Conservation (phyloP, 2,797 vertebrate species). For the Strix occidentalis region DNA sequence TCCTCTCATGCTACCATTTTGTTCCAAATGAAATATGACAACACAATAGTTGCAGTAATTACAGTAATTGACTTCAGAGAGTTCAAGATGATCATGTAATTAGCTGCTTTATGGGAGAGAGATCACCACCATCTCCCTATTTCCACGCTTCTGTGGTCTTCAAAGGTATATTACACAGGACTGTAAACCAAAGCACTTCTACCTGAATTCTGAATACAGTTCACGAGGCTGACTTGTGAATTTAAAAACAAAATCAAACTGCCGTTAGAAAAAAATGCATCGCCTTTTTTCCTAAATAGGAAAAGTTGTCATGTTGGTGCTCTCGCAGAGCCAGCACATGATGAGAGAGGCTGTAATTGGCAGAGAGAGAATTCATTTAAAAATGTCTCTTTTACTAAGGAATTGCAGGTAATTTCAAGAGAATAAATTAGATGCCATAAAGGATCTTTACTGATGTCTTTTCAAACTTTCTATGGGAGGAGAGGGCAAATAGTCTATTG, state of each 20-base stretch:
- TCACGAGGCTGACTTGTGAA: neutral
- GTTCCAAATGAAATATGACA: conserved; percentile 76
- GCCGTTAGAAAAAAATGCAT: neutral
- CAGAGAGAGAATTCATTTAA: conserved; percentile 35
- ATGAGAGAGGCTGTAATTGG: neutral
- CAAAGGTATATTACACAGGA: neutral
- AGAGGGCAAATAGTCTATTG: conserved; percentile 48
- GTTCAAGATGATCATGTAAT: conserved; percentile 69
- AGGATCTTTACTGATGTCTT: conserved; percentile 50
- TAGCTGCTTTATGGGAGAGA: conserved; percentile 58
- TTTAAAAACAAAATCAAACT: neutral
- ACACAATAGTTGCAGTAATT: conserved; percentile 71
- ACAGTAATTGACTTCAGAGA: conserved; percentile 69
- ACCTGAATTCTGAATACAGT: neutral
- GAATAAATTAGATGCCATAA: conserved; percentile 54
- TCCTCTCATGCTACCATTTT: conserved; percentile 47
- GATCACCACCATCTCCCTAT: conserved; percentile 29
- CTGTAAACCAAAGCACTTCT: neutral
- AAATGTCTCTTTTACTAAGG: conserved; percentile 39
- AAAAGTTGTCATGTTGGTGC: neutral
- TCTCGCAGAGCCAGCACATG: neutral
- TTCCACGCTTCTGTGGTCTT: conserved; percentile 31
- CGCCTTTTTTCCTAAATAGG: neutral
- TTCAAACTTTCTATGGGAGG: conserved; percentile 31
- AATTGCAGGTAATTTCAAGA: conserved; percentile 57